phyloP scores from a whole-genome alignment of 2,888 invertebrate species.

The Glaucopsyche alexis region DNA sequence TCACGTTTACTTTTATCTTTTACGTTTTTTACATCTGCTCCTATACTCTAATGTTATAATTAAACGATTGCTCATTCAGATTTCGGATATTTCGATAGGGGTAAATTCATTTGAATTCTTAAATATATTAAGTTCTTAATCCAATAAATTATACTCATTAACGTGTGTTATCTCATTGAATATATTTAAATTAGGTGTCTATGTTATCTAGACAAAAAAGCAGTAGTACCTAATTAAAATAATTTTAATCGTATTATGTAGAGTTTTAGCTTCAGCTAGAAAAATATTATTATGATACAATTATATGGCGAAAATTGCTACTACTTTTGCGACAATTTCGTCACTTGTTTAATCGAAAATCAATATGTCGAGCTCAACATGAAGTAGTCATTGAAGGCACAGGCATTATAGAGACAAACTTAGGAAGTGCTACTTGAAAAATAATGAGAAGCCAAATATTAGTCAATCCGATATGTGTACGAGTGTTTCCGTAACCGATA shows the following conservation, averaged over 20 bases:
- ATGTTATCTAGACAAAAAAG: not conserved
- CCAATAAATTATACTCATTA: not conserved
- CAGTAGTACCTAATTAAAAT: not conserved
- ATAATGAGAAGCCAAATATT: slow-evolving; percentile 59
- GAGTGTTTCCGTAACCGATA: slow-evolving; percentile 77
- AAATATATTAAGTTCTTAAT: not conserved
- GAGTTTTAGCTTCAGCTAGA: not conserved
- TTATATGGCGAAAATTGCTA: too few species aligned
- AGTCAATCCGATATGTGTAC: slow-evolving; percentile 62
- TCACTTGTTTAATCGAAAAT: not conserved
- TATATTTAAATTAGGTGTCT: not conserved
- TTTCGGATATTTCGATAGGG: slow-evolving; percentile 10
- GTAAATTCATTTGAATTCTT: slow-evolving; percentile 6
- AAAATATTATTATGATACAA: too few species aligned
- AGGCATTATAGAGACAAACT: not conserved
- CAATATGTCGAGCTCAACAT: not conserved
- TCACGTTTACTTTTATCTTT: slow-evolving; percentile 53
- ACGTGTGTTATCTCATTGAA: not conserved
- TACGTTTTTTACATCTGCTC: slow-evolving; percentile 67
- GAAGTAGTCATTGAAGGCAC: not conserved
- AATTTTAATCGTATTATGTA: not conserved
- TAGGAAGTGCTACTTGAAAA: slow-evolving; percentile 33
- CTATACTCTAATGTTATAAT: slow-evolving; percentile 32
- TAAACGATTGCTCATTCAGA: slow-evolving; percentile 23
- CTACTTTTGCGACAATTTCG: too few species aligned